Evolutionary conservation across 2,113 vertebrate species (phyloP).

Genomic region (Antechinus stuartii): DNA sequence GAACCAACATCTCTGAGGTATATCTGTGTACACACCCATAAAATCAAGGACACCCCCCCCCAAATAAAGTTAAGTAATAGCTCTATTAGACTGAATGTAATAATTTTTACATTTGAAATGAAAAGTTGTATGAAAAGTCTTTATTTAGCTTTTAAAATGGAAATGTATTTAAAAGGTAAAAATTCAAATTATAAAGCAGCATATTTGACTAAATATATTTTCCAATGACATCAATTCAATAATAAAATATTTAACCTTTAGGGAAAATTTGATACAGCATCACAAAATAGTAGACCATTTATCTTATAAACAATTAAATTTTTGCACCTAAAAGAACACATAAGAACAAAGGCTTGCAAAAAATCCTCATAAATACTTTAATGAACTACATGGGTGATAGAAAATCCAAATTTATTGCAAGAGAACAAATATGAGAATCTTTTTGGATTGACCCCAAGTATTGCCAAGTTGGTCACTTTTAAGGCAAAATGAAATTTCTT

Average conservation of each 20-base stretch:
- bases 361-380: neutral
- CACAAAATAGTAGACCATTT: neutral
- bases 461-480: slow-evolving; percentile 44
- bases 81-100: neutral
- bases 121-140: neutral
- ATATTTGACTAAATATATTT: neutral
- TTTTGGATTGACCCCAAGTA: slow-evolving; percentile 65
- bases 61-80: neutral
- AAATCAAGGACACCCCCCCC: neutral
- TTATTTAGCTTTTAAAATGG: neutral
- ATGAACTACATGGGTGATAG: neutral
- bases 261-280: too few species aligned
- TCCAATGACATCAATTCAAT: too few species aligned
- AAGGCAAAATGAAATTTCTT: slow-evolving; percentile 49
- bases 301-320: slow-evolving; percentile 42
- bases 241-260: too few species aligned
- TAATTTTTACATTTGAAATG: neutral
- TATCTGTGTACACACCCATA: neutral
- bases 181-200: neutral
- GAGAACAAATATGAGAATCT: slow-evolving; percentile 48
- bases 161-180: too few species aligned
- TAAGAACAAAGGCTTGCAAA: slow-evolving; percentile 23
- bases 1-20: neutral
- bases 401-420: slow-evolving; percentile 49
- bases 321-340: slow-evolving; percentile 53